Base-by-base conservation (phyloP, 2,113 vertebrate genomes). In the Falcunculus frontatus region DNA sequence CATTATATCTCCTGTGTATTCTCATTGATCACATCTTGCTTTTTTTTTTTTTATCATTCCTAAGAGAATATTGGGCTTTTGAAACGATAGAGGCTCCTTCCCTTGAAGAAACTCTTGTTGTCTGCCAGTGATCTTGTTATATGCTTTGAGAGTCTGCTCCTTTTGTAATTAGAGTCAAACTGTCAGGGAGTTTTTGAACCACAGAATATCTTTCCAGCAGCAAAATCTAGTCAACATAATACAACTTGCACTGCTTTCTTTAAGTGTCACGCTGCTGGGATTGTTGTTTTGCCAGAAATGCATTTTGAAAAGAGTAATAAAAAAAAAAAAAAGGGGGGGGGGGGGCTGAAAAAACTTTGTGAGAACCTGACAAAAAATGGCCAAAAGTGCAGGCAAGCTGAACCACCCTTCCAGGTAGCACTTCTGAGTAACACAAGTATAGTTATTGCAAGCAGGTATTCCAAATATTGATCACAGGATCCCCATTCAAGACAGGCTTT, bases 351-450 rank as follows among this genome's bases (percentile, higher is more conserved):
- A 95, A 80, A 92, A 52, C 8, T 74, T 84, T 53, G 37, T 77
- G 47, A 89, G 72, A 94, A 94, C n/a, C 39, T 90, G 84, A 90
- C 4, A 91, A 87, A 96, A 97, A 94, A 41, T 49, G 10, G 6
- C 41, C 9, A 11, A 53, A 79, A 47, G 5, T 32, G 8, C 29
- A 60, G 16, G 22, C 23, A 80, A 70, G 13, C 19, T 74, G 50
- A 89, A 85, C 10, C 26, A 18, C 13, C 10, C 16, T 33, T 59
- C 13, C 17, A n/a, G 33, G 25, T 4, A 74, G 32, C 64, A 44
- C 27, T 56, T 25, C 41, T 27, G 18, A 57, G 16, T 27, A 70
- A 53, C 13, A 6, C 5, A 35, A 42, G 18, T 12, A 10, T 13
- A 69, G 16, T 55, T 68, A 37, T 10, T 73, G 35, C 39, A 67